Evolutionary conservation across 2,888 invertebrate genomes (phyloP), one percentile per base, ranked within the genome.

Genomic region (Chirona hameri): DNA sequence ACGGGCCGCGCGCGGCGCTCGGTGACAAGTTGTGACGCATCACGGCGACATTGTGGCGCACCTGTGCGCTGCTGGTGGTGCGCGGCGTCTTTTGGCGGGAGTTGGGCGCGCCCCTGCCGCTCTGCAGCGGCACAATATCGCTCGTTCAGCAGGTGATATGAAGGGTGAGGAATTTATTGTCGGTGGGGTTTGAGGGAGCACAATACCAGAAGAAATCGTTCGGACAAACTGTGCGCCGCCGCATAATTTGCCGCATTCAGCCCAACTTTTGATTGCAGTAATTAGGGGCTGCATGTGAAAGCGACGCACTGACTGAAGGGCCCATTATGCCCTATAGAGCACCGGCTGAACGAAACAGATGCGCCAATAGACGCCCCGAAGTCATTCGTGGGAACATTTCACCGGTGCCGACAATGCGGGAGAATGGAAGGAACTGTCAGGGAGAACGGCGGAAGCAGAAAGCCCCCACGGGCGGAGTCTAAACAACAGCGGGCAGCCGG

Each of bases 241-340:
- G 76, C 76, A 39, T 76, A 76, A 76, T 24, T 76, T 4, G 76
- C 39, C 24, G 46, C 76, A 76, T 76, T 76, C 39, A 76, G 76
- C 76, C 24, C 46, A 76, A 76, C 76, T 76, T 46, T 76, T 39
- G 76, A 76, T 76, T 76, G 76, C 76, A 76, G 76, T 76, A 76
- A 76, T 76, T 76, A 76, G 76, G 39, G 76, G 76, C 76, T 76
- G 46, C 76, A 76, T 76, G 76, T 76, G 76, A 76, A 76, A 76
- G 46, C 76, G 9, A 18, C 12, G 39, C 76, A 18, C 24, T 39
- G 4, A 76, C 39, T 18, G 24, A 46, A 9, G 39, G 76, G 9
- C 21, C 76, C 46, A 76, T 76, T 76, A 76, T 46, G 24, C 76
- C 9, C 46, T 18, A 15, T 46, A 76, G 76, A 39, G 21, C 46